These are phyloP conservation scores for Sterna hirundo DNA, from an alignment of 2,113 vertebrate genomes.

Conservation along the genomic window DNA sequence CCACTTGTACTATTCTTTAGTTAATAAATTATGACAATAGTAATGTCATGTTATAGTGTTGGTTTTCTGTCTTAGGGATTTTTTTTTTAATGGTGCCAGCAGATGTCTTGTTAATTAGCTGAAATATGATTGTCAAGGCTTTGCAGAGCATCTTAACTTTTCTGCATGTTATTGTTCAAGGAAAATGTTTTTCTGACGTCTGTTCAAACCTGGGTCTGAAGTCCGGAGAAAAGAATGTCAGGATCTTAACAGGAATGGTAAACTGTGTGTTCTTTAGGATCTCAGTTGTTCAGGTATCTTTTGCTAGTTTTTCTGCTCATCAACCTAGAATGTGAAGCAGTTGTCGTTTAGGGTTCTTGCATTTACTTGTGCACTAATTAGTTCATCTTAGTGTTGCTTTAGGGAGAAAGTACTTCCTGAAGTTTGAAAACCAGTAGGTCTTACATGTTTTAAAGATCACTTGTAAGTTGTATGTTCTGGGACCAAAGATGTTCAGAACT, in stretches of 20 bases:
- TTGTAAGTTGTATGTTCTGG: not conserved
- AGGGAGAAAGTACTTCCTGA: not conserved
- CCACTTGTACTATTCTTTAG: not conserved
- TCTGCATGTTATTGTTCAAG: not conserved
- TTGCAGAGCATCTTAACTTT: not conserved
- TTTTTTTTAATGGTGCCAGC: not conserved
- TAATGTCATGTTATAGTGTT: not conserved
- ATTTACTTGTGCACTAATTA: not conserved
- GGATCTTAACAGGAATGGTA: not conserved
- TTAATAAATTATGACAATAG: not conserved
- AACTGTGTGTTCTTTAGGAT: not conserved
- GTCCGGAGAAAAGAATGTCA: not conserved
- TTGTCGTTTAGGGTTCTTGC: not conserved
- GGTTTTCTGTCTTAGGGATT: not conserved
- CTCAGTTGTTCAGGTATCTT: not conserved
- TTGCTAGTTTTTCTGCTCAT: not conserved
- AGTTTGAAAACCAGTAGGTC: not conserved
- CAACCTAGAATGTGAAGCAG: not conserved
- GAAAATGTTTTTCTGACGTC: not conserved
- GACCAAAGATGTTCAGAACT: not conserved
- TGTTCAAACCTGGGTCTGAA: not conserved
- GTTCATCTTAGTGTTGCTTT: not conserved
- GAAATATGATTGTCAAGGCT: not conserved
- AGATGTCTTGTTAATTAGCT: not conserved
- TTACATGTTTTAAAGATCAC: not conserved